These are phyloP conservation scores for Habropoda laboriosa DNA, from an alignment of 1,140 invertebrate species.

Conservation along the genomic window DNA sequence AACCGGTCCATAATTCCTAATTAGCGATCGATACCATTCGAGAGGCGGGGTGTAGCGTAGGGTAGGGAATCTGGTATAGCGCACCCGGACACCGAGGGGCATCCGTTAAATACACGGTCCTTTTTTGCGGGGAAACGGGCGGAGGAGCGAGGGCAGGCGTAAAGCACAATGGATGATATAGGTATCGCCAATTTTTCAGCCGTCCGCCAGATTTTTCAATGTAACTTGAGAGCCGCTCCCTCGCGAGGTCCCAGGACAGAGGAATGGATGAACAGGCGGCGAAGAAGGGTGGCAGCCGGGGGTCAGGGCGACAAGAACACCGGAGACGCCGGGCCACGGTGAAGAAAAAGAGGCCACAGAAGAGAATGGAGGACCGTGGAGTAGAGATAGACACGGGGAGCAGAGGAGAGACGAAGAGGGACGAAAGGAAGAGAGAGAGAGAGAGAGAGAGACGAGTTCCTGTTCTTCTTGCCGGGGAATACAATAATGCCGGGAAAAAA, in stretches of 20 bases:
- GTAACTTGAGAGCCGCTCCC: conserved; percentile 69
- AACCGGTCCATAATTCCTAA: conserved; percentile 40
- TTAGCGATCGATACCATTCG: conserved; percentile 33
- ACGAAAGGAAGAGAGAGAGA: conserved; percentile 51
- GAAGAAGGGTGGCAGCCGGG: conserved; percentile 53
- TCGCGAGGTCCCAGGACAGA: conserved; percentile 66
- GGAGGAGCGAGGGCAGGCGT: background rate
- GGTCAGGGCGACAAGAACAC: conserved; percentile 62
- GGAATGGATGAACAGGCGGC: conserved; percentile 67
- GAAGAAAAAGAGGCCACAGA: conserved; percentile 54
- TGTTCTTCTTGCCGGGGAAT: conserved; percentile 49
- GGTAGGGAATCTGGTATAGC: background rate
- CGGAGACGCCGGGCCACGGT: conserved; percentile 38
- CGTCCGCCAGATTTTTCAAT: conserved; percentile 71
- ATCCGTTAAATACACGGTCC: conserved; percentile 57
- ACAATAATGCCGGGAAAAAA: conserved; percentile 63
- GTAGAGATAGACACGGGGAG: conserved; percentile 53
- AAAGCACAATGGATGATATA: conserved; percentile 67
- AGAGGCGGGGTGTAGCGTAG: background rate
- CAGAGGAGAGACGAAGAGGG: conserved; percentile 31
- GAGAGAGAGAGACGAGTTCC: conserved; percentile 35
- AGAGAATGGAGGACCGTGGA: conserved; percentile 33
- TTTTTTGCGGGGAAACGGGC: conserved; percentile 30
- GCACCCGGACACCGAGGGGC: background rate
- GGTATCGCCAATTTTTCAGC: conserved; percentile 69